phyloP scores from a whole-genome alignment of 2,888 invertebrate species.

The Pocota personata region DNA sequence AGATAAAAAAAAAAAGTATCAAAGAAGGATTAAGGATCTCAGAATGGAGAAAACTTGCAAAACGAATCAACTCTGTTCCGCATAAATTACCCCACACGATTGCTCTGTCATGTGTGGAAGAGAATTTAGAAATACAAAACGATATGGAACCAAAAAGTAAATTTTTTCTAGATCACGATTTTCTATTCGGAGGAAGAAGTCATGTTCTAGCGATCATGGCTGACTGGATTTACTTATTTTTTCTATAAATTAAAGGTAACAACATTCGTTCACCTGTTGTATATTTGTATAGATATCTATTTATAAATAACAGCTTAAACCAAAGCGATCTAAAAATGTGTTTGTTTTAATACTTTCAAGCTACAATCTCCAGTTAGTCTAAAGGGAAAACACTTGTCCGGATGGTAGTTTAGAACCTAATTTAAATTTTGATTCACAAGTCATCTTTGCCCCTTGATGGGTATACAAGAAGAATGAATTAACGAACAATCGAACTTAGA shows the following conservation, averaged over 20 bases:
- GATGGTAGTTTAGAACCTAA: too few relatives aligned
- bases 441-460: too few relatives aligned
- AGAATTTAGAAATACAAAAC: conserved; percentile 43
- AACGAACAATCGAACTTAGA: too few relatives aligned
- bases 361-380: too few relatives aligned
- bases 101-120: conserved; percentile 73
- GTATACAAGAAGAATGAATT: too few relatives aligned
- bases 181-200: conserved; percentile 17
- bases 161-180: conserved; percentile 59
- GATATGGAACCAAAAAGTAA: conserved; percentile 58
- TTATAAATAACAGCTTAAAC: too few relatives aligned
- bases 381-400: too few relatives aligned
- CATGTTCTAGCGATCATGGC: conserved; percentile 62
- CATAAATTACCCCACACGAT: conserved; percentile 73
- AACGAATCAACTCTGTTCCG: conserved; percentile 60
- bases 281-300: not conserved
- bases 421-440: too few relatives aligned
- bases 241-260: not conserved
- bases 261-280: conserved; percentile 28
- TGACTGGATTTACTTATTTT: conserved; percentile 37
- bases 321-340: too few relatives aligned
- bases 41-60: conserved; percentile 14
- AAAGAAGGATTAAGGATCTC: conserved; percentile 58
- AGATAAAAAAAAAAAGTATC: not conserved
- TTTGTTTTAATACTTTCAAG: too few relatives aligned